phyloP scores from a whole-genome alignment of 2,888 invertebrate genomes.

The Phania funesta region DNA sequence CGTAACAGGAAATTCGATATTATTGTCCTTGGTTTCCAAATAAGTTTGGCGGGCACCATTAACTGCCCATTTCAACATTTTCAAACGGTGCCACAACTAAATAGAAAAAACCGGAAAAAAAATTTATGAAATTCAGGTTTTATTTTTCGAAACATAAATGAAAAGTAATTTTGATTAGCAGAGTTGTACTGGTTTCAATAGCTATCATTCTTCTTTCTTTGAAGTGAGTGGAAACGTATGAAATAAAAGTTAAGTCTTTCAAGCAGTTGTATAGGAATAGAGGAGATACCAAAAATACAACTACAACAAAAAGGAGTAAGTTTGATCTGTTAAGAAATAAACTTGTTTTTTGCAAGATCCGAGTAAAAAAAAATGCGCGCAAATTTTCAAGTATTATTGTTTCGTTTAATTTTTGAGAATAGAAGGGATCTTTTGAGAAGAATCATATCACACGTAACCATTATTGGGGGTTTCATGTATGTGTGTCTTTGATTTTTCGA shows the following conservation, averaged over 20 bases:
- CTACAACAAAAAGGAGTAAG: not conserved
- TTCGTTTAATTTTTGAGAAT: conserved; percentile 10
- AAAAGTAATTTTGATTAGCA: not conserved
- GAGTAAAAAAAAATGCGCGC: conserved; percentile 47
- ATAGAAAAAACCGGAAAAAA: conserved; percentile 6
- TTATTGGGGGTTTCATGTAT: conserved; percentile 41
- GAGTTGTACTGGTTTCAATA: not conserved
- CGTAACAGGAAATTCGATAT: not conserved
- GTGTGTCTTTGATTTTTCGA: conserved; percentile 6
- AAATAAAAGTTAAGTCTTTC: not conserved
- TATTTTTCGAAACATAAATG: not conserved
- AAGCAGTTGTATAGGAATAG: too few relatives aligned
- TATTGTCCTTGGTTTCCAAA: conserved; percentile 64
- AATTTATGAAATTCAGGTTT: conserved; percentile 23
- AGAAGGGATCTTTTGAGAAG: conserved; percentile 1
- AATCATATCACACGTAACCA: conserved; percentile 1
- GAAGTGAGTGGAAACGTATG: not conserved
- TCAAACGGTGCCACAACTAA: conserved; percentile 6
- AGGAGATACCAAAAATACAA: too few relatives aligned
- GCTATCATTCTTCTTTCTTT: not conserved
- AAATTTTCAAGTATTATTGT: conserved; percentile 11
- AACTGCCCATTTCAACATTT: conserved; percentile 79
- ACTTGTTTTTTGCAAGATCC: conserved; percentile 46
- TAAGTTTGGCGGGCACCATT: conserved; percentile 77
- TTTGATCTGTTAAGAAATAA: conserved; percentile 12